These are phyloP conservation scores for Psephotus haematonotus DNA, from an alignment of 2,113 vertebrate genomes.

Conservation along the genomic window DNA sequence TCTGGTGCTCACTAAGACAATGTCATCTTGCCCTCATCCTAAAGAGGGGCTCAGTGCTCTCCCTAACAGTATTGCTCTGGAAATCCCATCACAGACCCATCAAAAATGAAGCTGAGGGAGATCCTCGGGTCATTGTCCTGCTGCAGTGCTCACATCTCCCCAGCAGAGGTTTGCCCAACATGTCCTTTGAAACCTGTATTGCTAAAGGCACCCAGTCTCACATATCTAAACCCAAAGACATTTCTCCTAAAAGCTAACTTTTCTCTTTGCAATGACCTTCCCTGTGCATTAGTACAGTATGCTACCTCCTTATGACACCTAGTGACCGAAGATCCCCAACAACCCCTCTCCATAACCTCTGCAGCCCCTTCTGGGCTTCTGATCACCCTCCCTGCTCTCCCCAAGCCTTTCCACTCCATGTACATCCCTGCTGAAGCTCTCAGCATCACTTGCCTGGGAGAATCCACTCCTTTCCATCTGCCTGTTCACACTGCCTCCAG, in stretches of 20 bases:
- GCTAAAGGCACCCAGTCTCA: neutral
- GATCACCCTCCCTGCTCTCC: neutral
- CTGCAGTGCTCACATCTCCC: neutral
- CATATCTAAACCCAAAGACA: neutral
- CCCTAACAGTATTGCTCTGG: neutral
- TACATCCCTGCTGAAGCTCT: neutral
- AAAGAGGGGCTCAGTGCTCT: neutral
- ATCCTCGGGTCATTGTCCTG: neutral
- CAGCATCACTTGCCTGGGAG: rapidly evolving
- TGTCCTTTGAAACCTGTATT: neutral
- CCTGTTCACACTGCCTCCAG: neutral
- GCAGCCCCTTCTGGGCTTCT: neutral
- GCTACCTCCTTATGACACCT: neutral
- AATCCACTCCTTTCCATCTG: neutral
- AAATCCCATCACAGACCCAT: neutral
- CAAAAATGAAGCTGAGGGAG: neutral
- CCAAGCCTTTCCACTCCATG: neutral
- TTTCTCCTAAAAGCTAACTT: neutral
- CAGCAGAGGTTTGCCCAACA: neutral
- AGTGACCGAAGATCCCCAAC: rapidly evolving
- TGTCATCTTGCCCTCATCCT: neutral
- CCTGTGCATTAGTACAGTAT: neutral
- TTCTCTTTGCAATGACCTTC: neutral
- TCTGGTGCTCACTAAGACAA: neutral
- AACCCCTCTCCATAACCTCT: neutral